Percentiles rank a stretch among this genome's conserved stretches.
Conservation (phyloP, 2,113 vertebrate species). For the Pterocles burchelli region DNA sequence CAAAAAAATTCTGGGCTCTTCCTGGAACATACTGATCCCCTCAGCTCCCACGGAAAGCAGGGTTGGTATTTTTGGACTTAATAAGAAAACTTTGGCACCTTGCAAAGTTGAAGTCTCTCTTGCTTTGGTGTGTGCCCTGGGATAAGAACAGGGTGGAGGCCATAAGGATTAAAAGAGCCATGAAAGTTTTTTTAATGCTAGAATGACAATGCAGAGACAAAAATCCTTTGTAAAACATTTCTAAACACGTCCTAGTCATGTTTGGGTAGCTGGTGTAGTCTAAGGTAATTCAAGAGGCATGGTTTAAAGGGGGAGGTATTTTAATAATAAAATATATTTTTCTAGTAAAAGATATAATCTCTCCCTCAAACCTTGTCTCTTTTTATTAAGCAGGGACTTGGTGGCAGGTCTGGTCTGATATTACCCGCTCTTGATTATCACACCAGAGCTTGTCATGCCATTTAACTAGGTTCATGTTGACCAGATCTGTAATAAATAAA, state of each 20-base stretch:
- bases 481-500: background rate
- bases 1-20: constrained; percentile 41
- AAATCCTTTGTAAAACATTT: background rate
- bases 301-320: constrained; percentile 35
- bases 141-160: background rate
- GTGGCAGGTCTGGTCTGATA: background rate
- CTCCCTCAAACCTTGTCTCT: constrained; percentile 22
- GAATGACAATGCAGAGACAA: background rate
- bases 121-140: background rate
- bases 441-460: background rate
- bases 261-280: background rate
- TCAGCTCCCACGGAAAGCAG: background rate
- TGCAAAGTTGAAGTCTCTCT: background rate
- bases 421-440: background rate
- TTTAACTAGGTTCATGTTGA: background rate
- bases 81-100: constrained; percentile 22
- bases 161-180: background rate
- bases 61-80: constrained; percentile 41
- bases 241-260: background rate
- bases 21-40: constrained; percentile 49
- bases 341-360: constrained; percentile 24
- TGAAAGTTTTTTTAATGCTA: background rate
- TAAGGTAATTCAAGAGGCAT: constrained; percentile 5
- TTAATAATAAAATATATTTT: constrained; percentile 59
- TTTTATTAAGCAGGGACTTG: background rate